Base-by-base conservation (phyloP, 2,113 vertebrate genomes). In the Rynchops niger region DNA sequence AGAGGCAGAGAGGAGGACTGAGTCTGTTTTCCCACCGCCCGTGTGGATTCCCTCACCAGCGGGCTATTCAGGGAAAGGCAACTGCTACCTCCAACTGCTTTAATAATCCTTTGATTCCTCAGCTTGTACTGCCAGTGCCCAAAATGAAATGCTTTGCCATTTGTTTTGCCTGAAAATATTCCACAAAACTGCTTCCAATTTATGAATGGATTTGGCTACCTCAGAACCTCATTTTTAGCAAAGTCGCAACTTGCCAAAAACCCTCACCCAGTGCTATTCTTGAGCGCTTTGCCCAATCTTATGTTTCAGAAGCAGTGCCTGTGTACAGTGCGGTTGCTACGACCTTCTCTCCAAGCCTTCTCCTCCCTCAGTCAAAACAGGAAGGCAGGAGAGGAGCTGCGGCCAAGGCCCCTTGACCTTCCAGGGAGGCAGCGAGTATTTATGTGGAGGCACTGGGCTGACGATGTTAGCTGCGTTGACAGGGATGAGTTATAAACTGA, bases 81-180 rank as follows among this genome's bases (percentile, higher is more conserved):
- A 96, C 90, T 85, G 74, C 67, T 93, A 91, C 92, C 82, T 96
- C 87, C 90, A 62, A 93, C 78, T 90, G 71, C 84, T 88, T 96
- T 95, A 94, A 96, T 94, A 96, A 96, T 97, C 86, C 71, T 96
- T 94, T 96, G 93, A 97, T 97, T 96, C 92, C 93, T 97, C 90
- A 90, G 84, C 92, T 96, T 94, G 95, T 96, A 93, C 96, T 96
- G 96, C 93, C 96, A 96, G 93, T 95, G 93, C 96, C 96, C 96
- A 91, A 96, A 96, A 91, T 95, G 78, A 97, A 97, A 95, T 11
- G 71, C 74, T 94, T 95, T 95, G 93, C 96, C 96, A 94, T 95
- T 97, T 96, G 87, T 96, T 97, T 95, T 96, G 96, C 96, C 95
- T 97, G 96, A 97, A 97, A 97, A 93, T 87, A 92, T 96, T 96